These are phyloP conservation scores for Ataeniobius toweri DNA, from an alignment of 2,797 vertebrate genomes.

Conservation along the genomic window DNA sequence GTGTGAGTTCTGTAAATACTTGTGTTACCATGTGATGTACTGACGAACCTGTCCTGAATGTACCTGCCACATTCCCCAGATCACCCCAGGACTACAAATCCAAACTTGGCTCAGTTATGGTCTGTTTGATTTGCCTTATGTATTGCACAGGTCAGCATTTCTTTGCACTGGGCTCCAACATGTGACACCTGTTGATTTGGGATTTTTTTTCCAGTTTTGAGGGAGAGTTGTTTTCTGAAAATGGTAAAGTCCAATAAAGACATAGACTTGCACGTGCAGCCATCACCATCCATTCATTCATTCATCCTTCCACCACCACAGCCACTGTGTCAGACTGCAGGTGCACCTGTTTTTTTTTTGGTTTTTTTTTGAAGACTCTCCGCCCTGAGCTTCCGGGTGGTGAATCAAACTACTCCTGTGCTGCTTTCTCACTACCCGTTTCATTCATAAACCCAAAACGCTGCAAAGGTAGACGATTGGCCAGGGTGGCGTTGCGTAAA, in stretches of 20 bases:
- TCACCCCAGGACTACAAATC: too few species aligned
- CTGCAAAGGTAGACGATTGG: constrained; percentile 61
- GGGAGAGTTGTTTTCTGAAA: not conserved
- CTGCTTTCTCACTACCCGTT: constrained; percentile 61
- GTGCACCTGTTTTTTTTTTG: constrained; percentile 29
- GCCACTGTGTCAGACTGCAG: constrained; percentile 24
- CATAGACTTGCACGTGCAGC: not conserved
- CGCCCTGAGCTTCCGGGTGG: constrained; percentile 45
- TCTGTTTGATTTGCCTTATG: too few species aligned
- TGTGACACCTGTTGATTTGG: too few species aligned
- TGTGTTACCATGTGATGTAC: too few species aligned
- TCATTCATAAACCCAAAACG: constrained; percentile 81
- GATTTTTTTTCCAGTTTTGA: not conserved
- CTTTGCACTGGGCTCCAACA: not conserved
- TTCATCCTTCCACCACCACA: constrained; percentile 18
- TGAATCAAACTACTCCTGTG: constrained; percentile 67
- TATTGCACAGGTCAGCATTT: not conserved
- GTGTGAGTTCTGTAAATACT: too few species aligned
- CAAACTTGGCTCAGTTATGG: too few species aligned
- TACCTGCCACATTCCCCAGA: too few species aligned
- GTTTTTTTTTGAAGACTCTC: constrained; percentile 3
- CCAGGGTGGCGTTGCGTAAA: constrained; percentile 52
- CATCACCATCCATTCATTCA: constrained; percentile 9
- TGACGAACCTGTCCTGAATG: too few species aligned
- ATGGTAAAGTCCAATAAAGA: not conserved